These are phyloP conservation scores for Cryptus armator DNA, from an alignment of 2,888 invertebrate genomes.

Conservation along the genomic window DNA sequence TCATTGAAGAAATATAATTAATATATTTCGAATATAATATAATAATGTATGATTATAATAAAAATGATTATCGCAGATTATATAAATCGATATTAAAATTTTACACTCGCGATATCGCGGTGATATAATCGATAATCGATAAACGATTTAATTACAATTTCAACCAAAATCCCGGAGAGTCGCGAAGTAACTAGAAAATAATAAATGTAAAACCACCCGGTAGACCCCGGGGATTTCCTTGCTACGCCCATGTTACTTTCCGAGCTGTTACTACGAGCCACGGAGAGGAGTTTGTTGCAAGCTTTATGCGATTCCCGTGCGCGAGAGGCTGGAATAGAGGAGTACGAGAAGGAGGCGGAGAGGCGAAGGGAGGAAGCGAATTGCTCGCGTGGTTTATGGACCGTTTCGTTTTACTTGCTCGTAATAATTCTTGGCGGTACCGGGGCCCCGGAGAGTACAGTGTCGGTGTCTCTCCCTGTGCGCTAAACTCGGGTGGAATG, in stretches of 20 bases:
- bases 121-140: background rate
- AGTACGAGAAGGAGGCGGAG: slow-evolving; percentile 3
- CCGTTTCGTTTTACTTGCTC: slow-evolving; percentile 79
- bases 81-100: too few relatives aligned
- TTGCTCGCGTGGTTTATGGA: slow-evolving; percentile 76
- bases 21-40: too few relatives aligned
- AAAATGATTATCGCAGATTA: too few relatives aligned
- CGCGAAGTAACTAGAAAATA: background rate
- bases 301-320: slow-evolving; percentile 73
- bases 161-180: background rate
- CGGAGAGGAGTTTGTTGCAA: slow-evolving; percentile 73
- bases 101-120: background rate
- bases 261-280: slow-evolving; percentile 17
- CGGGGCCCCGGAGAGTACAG: slow-evolving; percentile 39
- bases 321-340: slow-evolving; percentile 22
- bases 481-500: slow-evolving; percentile 33
- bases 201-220: background rate
- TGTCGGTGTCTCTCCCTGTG: slow-evolving; percentile 30
- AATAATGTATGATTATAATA: too few relatives aligned
- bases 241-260: slow-evolving; percentile 24
- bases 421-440: slow-evolving; percentile 76
- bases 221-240: background rate
- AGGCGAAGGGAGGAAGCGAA: slow-evolving; percentile 67
- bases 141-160: background rate
- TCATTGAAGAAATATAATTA: too few relatives aligned